phyloP scores from a whole-genome alignment of 2,113 vertebrate species.

The Lophius piscatorius region DNA sequence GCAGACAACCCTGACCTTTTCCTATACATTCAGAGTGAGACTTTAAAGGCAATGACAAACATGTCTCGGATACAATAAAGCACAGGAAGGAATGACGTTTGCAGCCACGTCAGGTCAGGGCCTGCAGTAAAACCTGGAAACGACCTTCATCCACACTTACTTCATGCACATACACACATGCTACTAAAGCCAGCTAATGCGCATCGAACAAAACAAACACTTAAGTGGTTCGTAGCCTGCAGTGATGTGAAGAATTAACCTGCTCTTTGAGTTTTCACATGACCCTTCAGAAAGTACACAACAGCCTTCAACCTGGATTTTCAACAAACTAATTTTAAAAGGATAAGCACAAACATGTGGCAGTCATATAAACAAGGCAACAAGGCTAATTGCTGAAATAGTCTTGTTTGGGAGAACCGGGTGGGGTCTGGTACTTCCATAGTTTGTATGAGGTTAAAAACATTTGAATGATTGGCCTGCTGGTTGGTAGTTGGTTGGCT shows the following conservation, averaged over 20 bases:
- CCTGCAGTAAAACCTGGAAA: constrained; percentile 2
- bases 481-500: no score
- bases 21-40: neutral
- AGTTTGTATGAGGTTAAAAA: no score
- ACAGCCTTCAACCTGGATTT: neutral
- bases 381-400: no score
- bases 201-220: neutral
- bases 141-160: neutral
- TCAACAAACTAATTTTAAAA: no score
- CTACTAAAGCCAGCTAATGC: neutral
- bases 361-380: no score
- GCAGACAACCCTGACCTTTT: constrained; percentile 11
- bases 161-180: neutral
- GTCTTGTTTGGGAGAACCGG: no score
- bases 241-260: neutral
- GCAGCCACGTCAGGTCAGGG: neutral
- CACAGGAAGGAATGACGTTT: neutral
- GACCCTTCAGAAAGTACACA: neutral
- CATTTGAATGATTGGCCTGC: no score
- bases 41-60: constrained; percentile 7
- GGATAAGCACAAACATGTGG: no score
- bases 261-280: neutral
- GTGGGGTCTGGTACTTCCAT: no score
- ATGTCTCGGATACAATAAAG: neutral
- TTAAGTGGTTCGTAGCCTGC: neutral